phyloP scores from a whole-genome alignment of 1,140 invertebrate species.

The Diachasma alloeum region DNA sequence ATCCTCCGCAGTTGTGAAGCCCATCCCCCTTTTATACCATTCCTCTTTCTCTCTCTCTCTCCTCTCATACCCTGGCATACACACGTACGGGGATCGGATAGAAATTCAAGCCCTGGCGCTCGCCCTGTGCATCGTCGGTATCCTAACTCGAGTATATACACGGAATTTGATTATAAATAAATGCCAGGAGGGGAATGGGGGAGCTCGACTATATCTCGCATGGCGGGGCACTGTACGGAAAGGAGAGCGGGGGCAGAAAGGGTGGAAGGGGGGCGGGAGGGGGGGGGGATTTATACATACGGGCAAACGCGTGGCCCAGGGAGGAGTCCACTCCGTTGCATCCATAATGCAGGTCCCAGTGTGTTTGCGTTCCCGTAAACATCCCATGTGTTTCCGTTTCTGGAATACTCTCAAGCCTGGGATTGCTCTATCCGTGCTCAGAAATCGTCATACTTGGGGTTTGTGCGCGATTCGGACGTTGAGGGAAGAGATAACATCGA shows the following conservation, averaged over 20 bases:
- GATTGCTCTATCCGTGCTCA: conserved; percentile 46
- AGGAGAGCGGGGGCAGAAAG: conserved; percentile 5
- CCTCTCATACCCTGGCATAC: conserved; percentile 26
- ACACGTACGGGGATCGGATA: conserved; percentile 48
- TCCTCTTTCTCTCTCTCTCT: conserved; percentile 18
- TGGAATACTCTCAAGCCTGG: conserved; percentile 48
- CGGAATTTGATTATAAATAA: conserved; percentile 67
- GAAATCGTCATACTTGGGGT: conserved; percentile 16
- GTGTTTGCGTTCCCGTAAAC: conserved; percentile 58
- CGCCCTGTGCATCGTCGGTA: conserved; percentile 40
- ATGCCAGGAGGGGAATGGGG: conserved; percentile 49
- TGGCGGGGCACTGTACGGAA: conserved; percentile 31
- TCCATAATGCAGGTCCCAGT: conserved; percentile 59
- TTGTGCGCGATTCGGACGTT: not conserved
- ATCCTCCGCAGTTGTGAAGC: conserved; percentile 11
- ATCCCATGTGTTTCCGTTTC: conserved; percentile 48
- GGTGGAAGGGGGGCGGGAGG: not conserved
- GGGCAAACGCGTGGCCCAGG: conserved; percentile 10
- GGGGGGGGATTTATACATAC: conserved; percentile 12
- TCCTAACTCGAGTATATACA: conserved; percentile 52
- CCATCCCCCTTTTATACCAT: not conserved
- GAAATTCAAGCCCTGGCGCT: conserved; percentile 55
- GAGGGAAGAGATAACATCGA: not conserved
- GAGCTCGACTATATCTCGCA: conserved; percentile 32
- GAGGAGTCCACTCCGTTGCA: conserved; percentile 57